Base-by-base conservation (phyloP, 2,888 invertebrate species). In the Sphinx pinastri region DNA sequence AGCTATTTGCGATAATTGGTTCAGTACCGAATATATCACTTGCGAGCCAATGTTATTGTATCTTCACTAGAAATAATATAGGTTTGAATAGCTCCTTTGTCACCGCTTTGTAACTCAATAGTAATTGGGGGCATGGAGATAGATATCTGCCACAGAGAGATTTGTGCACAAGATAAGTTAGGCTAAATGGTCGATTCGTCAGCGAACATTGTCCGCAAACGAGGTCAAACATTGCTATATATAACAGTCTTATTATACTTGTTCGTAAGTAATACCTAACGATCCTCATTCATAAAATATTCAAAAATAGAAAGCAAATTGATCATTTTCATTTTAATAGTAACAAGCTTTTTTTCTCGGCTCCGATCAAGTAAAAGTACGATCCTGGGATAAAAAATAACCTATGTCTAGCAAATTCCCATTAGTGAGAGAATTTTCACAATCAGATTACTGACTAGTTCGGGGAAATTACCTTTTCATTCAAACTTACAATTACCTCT, bases 151-250 rank as follows among this genome's bases (percentile, higher is more conserved):
- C 60, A n/a, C 63, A 13, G 63, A 38, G 58, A 63, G 63, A 63
- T 63, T 47, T 63, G 63, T 63, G 63, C 63, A 63, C 63, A 19
- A 63, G 63, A 63, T 63, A 63, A 63, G 63, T 49, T 25, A 25
- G 63, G 49, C 49, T 63, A 63, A 63, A 63, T 63, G 63, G 63
- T 47, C 63, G 63, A 63, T 63, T 63, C 63, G 63, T 63, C 63
- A 63, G 63, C 49, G 63, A 63, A 47, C 63, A 63, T 63, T 63
- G 63, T 63, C 19, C 63, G 63, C 47, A 49, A 63, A 63, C 19
- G 63, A 25, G 63, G 63, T 63, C 63, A 63, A 49, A 19, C 63
- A 49, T 63, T 63, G 63, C 49, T 63, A 63, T 63, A 49, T 63
- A 63, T 63, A 49, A 63, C 47, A 16, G 19, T n/a, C n/a, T n/a